Percentiles rank a stretch among this genome's conserved stretches.
Conservation (phyloP, 2,888 invertebrate species). For the Cephus pygmeus region DNA sequence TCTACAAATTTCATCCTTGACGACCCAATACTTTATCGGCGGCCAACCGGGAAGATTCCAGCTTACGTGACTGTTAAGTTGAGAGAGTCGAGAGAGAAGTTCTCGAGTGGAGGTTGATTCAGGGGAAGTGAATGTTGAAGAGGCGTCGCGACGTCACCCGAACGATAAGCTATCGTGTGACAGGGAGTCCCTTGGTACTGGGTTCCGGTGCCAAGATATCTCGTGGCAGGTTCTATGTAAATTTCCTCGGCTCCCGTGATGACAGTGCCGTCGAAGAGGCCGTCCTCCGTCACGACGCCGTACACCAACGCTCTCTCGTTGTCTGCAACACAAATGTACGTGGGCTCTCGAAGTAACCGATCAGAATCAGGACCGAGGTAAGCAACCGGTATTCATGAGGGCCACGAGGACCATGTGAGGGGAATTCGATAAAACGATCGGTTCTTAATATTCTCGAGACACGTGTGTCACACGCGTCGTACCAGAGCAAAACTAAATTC, state of each 20-base stretch:
- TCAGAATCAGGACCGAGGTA: constrained; percentile 12
- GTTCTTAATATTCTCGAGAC: no score
- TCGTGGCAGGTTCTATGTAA: constrained; percentile 82
- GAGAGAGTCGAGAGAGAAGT: no score
- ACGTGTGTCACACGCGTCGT: no score
- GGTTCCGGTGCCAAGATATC: constrained; percentile 65
- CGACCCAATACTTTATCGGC: no score
- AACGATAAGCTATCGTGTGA: constrained; percentile 85
- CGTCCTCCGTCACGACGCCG: constrained; percentile 85
- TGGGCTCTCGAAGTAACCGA: constrained; percentile 15
- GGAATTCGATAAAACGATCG: no score
- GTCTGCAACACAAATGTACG: constrained; percentile 69
- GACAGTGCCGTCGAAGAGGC: constrained; percentile 89
- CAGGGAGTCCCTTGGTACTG: constrained; percentile 52
- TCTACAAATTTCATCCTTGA: no score
- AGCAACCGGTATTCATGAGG: constrained; percentile 21
- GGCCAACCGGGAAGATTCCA: no score
- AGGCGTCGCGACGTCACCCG: constrained; percentile 74
- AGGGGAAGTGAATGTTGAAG: constrained; percentile 9
- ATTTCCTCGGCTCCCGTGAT: constrained; percentile 80
- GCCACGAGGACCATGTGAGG: no score
- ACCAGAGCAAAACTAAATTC: no score
- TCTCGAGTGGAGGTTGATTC: neutral
- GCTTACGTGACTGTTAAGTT: no score
- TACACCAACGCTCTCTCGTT: constrained; percentile 83